These are phyloP conservation scores for Baccha elongata DNA, from an alignment of 2,888 invertebrate species.

Conservation along the genomic window DNA sequence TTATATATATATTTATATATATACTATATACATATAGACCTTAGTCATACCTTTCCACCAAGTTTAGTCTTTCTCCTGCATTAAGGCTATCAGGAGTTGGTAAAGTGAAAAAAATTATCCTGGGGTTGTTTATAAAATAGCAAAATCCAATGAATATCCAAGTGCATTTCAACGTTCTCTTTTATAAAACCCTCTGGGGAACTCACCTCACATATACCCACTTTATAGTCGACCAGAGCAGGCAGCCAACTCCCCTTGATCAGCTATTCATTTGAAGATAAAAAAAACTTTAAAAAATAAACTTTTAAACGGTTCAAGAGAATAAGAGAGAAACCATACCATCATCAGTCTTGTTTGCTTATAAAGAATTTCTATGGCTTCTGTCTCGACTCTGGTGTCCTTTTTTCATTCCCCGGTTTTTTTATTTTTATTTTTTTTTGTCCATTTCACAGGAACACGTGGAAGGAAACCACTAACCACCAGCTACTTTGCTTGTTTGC, in stretches of 20 bases:
- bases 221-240: background rate
- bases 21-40: too few species aligned
- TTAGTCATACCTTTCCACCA: too few species aligned
- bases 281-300: conserved; percentile 41
- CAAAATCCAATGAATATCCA: conserved; percentile 71
- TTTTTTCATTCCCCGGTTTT: conserved; percentile 27
- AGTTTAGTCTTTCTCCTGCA: background rate
- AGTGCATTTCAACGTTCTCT: conserved; percentile 59
- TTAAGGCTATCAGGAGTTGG: conserved; percentile 31
- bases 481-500: conserved; percentile 33
- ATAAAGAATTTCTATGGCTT: background rate
- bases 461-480: conserved; percentile 11
- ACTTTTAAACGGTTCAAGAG: conserved; percentile 51
- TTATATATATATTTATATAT: too few species aligned
- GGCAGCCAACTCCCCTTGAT: conserved; percentile 8
- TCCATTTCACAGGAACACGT: conserved; percentile 43
- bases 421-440: conserved; percentile 1
- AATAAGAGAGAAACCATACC: background rate
- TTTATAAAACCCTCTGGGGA: conserved; percentile 23
- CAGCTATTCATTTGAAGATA: conserved; percentile 53
- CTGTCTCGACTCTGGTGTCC: conserved; percentile 24
- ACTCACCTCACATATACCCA: conserved; percentile 7
- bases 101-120: conserved; percentile 67
- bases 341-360: conserved; percentile 24
- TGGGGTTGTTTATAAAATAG: conserved; percentile 71